These are phyloP conservation scores for Ameiurus melas DNA, from an alignment of 2,113 vertebrate genomes.

Conservation along the genomic window DNA sequence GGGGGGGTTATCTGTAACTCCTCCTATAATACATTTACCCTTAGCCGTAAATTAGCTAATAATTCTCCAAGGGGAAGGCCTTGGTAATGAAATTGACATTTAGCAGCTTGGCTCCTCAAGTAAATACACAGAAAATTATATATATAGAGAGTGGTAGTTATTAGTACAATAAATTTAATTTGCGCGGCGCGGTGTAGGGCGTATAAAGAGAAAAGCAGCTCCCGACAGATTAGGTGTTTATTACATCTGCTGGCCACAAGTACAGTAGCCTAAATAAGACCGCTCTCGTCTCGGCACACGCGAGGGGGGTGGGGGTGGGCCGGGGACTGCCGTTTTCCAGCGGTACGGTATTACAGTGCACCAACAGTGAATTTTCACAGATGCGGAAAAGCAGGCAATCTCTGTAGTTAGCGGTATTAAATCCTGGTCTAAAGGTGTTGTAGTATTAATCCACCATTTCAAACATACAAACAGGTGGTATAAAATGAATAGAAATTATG, in stretches of 20 bases:
- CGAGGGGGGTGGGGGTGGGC: conserved; percentile 54
- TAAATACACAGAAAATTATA: no score
- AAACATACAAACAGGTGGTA: background rate
- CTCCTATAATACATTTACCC: conserved; percentile 77
- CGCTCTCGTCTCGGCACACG: conserved; percentile 61
- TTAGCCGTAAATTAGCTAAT: conserved; percentile 76
- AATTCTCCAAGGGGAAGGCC: conserved; percentile 79
- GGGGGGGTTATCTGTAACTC: conserved; percentile 76
- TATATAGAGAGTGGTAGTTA: no score
- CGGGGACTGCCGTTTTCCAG: conserved; percentile 57
- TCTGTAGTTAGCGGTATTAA: background rate
- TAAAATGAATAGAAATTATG: background rate
- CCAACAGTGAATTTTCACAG: background rate
- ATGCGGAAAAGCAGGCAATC: background rate
- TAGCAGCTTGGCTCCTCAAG: conserved; percentile 77
- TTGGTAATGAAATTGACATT: conserved; percentile 82
- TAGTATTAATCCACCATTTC: background rate
- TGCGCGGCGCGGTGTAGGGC: conserved; percentile 71
- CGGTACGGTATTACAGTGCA: background rate
- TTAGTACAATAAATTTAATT: conserved; percentile 82
- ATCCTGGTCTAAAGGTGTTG: background rate
- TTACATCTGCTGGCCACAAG: conserved; percentile 70
- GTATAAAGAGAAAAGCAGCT: conserved; percentile 19
- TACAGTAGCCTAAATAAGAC: conserved; percentile 68
- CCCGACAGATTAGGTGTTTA: conserved; percentile 55